A percentile compares a stretch with the other conserved stretches of the same genome.
Evolutionary conservation across 2,113 vertebrate genomes (phyloP).

Genomic region (Silurus glanis): DNA sequence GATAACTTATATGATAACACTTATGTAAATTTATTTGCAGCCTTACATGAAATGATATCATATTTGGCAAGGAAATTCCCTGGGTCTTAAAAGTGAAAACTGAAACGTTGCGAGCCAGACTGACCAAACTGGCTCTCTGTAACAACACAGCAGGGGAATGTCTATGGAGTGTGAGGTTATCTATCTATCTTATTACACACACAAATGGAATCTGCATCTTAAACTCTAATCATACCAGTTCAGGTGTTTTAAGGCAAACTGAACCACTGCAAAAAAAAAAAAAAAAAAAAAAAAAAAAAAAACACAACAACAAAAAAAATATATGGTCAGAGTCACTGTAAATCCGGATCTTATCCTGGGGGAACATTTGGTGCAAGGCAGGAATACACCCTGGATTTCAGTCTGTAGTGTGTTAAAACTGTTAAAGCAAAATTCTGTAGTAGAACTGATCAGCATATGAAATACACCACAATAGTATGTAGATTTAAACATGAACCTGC

Average conservation of each 20-base stretch:
- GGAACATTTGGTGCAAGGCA: not conserved
- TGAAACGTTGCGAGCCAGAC: not conserved
- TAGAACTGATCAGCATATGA: not conserved
- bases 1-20: too few species aligned
- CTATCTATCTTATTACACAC: constrained; percentile 15
- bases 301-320: too few species aligned
- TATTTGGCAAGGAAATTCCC: constrained; percentile 1
- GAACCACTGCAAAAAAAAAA: not conserved
- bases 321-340: not conserved
- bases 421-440: not conserved
- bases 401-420: not conserved
- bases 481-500: not conserved
- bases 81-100: constrained; percentile 10
- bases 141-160: not conserved
- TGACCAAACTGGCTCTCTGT: not conserved
- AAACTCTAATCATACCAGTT: not conserved
- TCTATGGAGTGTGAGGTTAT: not conserved
- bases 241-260: not conserved
- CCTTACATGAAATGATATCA: not conserved
- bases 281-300: not conserved
- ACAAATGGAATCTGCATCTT: constrained; percentile 1
- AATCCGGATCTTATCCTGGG: not conserved
- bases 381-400: not conserved
- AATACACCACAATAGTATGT: not conserved
- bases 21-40: not conserved